Percentiles rank a stretch among this genome's conserved stretches.
Conservation (phyloP, 2,888 invertebrate genomes). For the Julus scanicus region DNA sequence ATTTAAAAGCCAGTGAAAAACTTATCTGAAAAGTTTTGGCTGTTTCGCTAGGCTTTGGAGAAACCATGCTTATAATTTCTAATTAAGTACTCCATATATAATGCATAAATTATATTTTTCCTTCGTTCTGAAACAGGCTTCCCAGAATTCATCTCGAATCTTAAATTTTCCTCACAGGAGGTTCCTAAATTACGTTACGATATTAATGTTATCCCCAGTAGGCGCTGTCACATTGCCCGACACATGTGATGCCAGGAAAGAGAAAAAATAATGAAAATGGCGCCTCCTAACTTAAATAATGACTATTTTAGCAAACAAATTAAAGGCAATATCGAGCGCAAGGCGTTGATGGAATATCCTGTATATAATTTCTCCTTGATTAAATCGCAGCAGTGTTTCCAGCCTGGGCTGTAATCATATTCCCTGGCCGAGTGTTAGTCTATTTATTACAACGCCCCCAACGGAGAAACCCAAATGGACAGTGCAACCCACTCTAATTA, state of each 20-base stretch:
- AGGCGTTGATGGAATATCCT: constrained; percentile 41
- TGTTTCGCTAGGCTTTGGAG: background rate
- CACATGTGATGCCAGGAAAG: background rate
- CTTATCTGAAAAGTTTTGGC: background rate
- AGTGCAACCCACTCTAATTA: background rate
- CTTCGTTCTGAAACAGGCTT: background rate
- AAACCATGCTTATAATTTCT: background rate
- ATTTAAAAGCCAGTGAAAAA: background rate
- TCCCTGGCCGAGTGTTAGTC: background rate
- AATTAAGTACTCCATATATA: background rate
- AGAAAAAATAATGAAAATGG: constrained; percentile 36
- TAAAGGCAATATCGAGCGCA: background rate
- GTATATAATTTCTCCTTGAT: constrained; percentile 11
- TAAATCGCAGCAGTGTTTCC: constrained; percentile 39
- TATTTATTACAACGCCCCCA: constrained; percentile 15
- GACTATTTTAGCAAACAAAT: constrained; percentile 41
- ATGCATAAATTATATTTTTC: constrained; percentile 17
- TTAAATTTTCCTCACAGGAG: background rate
- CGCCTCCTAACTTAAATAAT: constrained; percentile 34
- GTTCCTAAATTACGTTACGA: background rate
- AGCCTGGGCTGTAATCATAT: background rate
- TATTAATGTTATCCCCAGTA: constrained; percentile 6
- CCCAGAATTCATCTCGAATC: background rate
- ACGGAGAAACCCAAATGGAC: background rate
- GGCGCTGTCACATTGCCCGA: background rate